A percentile compares a stretch with the other conserved stretches of the same genome.
These are phyloP conservation scores for Promerops cafer DNA, from an alignment of 2,113 vertebrate species.

Conservation along the genomic window DNA sequence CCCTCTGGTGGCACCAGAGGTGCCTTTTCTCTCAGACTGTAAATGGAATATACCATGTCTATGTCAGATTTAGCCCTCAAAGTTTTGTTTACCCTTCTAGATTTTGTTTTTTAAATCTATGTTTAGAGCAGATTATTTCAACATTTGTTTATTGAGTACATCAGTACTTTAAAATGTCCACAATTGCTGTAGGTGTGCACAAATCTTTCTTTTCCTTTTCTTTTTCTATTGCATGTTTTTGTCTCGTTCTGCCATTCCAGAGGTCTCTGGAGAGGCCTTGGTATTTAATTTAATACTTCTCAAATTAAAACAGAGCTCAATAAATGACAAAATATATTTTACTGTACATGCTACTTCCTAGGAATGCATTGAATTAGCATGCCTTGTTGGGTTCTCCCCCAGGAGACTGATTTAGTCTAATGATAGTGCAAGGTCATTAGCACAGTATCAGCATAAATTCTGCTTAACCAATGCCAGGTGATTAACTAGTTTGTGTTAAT, in stretches of 20 bases:
- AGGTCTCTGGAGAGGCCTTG: not conserved
- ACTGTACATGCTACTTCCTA: not conserved
- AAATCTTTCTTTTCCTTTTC: not conserved
- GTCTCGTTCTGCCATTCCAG: not conserved
- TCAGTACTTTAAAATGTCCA: not conserved
- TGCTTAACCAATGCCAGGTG: conserved; percentile 41
- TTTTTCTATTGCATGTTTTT: not conserved
- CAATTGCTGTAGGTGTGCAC: not conserved
- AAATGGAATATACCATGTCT: not conserved
- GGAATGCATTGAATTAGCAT: not conserved
- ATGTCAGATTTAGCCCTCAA: not conserved
- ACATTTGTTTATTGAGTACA: not conserved
- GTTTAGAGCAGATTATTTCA: not conserved
- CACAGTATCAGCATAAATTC: conserved; percentile 34
- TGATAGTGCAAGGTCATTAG: conserved; percentile 48
- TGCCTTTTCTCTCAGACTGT: not conserved
- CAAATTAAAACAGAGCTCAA: not conserved
- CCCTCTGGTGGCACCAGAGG: not conserved
- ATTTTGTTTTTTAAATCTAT: not conserved
- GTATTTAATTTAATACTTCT: conserved; percentile 22
- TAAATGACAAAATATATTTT: conserved; percentile 27
- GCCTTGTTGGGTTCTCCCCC: conserved; percentile 9
- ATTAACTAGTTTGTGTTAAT: conserved; percentile 33
- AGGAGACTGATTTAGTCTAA: conserved; percentile 44
- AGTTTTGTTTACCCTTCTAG: not conserved